These are phyloP conservation scores for Drosophila neocordata DNA, from an alignment of 1,140 invertebrate species.

Conservation along the genomic window DNA sequence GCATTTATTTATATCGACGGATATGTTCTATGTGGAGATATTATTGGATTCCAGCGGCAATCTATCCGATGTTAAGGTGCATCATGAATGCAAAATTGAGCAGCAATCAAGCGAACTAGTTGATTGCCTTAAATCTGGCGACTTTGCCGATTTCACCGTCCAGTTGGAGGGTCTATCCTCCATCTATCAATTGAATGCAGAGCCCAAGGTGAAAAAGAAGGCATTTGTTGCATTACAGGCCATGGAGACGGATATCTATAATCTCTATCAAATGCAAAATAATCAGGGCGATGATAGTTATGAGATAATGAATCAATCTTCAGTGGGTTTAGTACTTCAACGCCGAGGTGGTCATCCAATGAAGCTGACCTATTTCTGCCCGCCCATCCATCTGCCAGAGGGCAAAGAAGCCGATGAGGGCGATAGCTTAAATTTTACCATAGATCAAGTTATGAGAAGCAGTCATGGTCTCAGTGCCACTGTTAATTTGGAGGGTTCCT, in stretches of 20 bases:
- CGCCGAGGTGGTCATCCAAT: constrained; percentile 93
- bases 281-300: constrained; percentile 87
- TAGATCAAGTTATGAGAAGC: constrained; percentile 65
- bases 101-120: constrained; percentile 89
- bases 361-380: constrained; percentile 96
- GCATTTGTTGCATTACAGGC: constrained; percentile 96
- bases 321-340: constrained; percentile 92
- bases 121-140: constrained; percentile 89
- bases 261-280: constrained; percentile 88
- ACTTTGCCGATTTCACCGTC: constrained; percentile 96
- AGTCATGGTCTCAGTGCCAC: constrained; percentile 91
- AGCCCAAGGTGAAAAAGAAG: constrained; percentile 97
- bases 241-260: constrained; percentile 94
- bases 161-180: constrained; percentile 95
- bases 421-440: constrained; percentile 50
- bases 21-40: constrained; percentile 98
- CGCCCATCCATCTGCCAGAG: constrained; percentile 56
- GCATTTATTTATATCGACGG: constrained; percentile 93
- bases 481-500: constrained; percentile 94
- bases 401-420: constrained; percentile 13
- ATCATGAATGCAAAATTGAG: constrained; percentile 83
- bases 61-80: constrained; percentile 93
- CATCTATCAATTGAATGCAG: constrained; percentile 96
- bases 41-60: constrained; percentile 90
- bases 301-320: constrained; percentile 94